Conservation (phyloP, 2,888 invertebrate genomes). For the Aelia acuminata region DNA sequence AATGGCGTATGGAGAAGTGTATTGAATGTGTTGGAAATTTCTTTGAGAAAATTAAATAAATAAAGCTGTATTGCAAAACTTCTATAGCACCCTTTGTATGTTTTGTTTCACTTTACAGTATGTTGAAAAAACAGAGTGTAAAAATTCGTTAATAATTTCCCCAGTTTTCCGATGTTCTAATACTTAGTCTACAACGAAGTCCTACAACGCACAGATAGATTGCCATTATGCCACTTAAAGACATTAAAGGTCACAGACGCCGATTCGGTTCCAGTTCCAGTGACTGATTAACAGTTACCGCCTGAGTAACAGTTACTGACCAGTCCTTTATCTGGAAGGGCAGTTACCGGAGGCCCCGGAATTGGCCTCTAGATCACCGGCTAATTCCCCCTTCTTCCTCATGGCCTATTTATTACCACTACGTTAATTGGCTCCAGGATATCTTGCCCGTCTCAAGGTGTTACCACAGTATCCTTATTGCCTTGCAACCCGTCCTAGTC, state of each 20-base stretch:
- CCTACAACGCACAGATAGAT: not conserved
- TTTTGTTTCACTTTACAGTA: no score
- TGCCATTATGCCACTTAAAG: not conserved
- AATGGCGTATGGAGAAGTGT: no score
- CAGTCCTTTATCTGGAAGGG: not conserved
- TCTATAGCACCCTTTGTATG: no score
- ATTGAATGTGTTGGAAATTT: no score
- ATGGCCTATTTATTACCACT: constrained; percentile 30
- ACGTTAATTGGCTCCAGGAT: not conserved
- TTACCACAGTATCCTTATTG: not conserved
- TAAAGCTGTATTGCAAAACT: no score
- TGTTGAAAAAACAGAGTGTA: no score
- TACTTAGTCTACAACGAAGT: not conserved
- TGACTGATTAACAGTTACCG: no score
- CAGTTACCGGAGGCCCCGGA: not conserved
- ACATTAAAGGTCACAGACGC: not conserved
- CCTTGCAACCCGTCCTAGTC: not conserved
- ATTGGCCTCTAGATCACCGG: not conserved
- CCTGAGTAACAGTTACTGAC: constrained; percentile 31
- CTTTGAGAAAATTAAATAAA: no score
- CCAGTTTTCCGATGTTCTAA: no score
- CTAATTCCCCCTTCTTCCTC: constrained; percentile 6
- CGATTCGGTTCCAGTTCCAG: not conserved
- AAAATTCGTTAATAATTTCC: no score
- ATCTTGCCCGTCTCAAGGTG: not conserved